Evolutionary conservation across 2,797 vertebrate species (phyloP), one percentile per base, ranked within the genome.

Genomic region (Neosalanx taihuensis): DNA sequence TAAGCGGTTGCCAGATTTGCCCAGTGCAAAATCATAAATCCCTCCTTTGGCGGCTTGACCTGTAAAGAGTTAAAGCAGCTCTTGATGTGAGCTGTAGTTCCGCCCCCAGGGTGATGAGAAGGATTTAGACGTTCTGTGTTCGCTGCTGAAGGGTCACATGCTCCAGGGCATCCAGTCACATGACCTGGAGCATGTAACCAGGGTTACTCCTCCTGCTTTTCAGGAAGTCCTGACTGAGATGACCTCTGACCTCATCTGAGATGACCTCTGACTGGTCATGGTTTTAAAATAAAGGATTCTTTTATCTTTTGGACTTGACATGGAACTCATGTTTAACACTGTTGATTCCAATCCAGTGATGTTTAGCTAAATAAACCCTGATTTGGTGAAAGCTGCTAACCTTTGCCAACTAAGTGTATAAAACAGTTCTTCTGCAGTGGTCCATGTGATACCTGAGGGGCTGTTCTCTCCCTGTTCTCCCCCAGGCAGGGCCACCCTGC

Each of bases 401-500:
- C 35, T 37, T 7, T 37, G 7, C 6, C 6, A 37, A 37, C 35
- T 37, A 7, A 37, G 35, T 2, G 35, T 37, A 9, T 37, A 7
- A 37, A 37, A 37, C 1, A 37, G 6, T 7, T 37, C 35, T 37
- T 7, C 6, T 37, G 35, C 35, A 37, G 35, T 7, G 6, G 35
- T 37, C 35, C 35, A 37, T 6, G 6, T 37, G 35, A 37, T 9
- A 37, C 17, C 17, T 58, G 5, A 58, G 17, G 56, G 17, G 12
- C 13, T n/a, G 18, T 56, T 56, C 18, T 49, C 46, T 49, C 46
- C 7, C 46, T 41, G 37, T 41, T 10, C 70, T 57, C 56, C n/a
- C 30, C 57, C 82, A 99, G 97, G 97, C 83, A 93, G 97, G 81
- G 95, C 96, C 80, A 95, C 79, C 90, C 95, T 99, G 83, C 94